Base-by-base conservation (phyloP, 1,140 invertebrate species). In the Cherax quadricarinatus region DNA sequence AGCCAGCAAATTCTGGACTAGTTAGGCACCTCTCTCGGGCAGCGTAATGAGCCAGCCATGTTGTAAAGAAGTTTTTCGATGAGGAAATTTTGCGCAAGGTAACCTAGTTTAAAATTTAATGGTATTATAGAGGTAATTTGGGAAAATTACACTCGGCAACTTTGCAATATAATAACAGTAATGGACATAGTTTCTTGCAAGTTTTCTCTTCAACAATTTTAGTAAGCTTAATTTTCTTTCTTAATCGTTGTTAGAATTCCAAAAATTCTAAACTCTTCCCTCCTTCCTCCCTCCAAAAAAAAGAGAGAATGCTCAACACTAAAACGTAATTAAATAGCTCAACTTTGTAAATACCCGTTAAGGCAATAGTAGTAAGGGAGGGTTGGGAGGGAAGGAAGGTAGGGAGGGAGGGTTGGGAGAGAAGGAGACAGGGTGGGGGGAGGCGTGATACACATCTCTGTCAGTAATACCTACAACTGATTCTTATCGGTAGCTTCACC, bases 151-250 rank as follows among this genome's bases (percentile, higher is more conserved):
- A 92, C 90, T 92, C 90, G 86, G 84, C 90, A 92, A 92, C 90
- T 92, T 92, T 62, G 90, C 85, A 73, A 92, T 92, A 92, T 92
- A 92, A 92, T 92, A 92, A 92, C 90, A 92, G 84, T 92, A 92
- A 92, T 92, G 91, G 90, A 92, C 91, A 92, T 88, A 92, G 85
- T 92, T 92, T 83, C 85, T 86, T 87, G 53, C 91, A 82, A 92
- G 85, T 92, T 92, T 92, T 92, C 91, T 92, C 85, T 83, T 87
- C 91, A 88, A 92, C 91, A 92, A 92, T 92, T 92, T 92, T 87
- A 92, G 91, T 92, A 92, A 92, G 91, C 86, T 92, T 87, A 92
- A 87, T 92, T 87, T 92, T 87, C 85, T 86, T 92, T 92, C 86
- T 92, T 92, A 92, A 92, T 92, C 81, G 91, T 87, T 87, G 79